Percentiles rank a stretch among this genome's conserved stretches.
These are phyloP conservation scores for Patella ulyssiponensis DNA, from an alignment of 2,888 invertebrate species.

Conservation along the genomic window DNA sequence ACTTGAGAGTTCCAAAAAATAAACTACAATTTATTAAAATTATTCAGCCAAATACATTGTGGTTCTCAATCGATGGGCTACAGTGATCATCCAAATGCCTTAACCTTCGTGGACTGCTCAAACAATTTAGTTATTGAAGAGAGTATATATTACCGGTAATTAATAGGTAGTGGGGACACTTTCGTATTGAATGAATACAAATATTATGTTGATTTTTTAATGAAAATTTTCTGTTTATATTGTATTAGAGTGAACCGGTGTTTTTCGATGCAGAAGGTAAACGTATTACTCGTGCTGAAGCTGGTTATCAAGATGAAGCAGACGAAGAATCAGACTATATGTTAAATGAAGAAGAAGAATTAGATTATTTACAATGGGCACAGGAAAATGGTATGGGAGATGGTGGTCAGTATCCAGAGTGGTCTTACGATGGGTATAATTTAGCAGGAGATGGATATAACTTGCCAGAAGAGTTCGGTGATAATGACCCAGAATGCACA, in stretches of 20 bases:
- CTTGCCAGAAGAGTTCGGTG: background rate
- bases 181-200: too few relatives aligned
- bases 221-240: background rate
- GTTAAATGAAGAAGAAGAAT: constrained; percentile 55
- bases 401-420: background rate
- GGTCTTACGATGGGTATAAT: background rate
- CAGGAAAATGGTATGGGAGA: constrained; percentile 36
- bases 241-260: constrained; percentile 57
- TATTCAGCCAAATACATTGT: too few relatives aligned
- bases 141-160: too few relatives aligned
- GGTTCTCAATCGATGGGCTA: too few relatives aligned
- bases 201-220: too few relatives aligned
- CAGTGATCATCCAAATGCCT: too few relatives aligned
- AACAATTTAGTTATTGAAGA: too few relatives aligned
- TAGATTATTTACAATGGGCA: constrained; percentile 51
- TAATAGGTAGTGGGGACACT: too few relatives aligned
- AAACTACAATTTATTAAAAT: too few relatives aligned
- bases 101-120: too few relatives aligned
- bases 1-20: too few relatives aligned
- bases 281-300: constrained; percentile 57
- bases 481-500: background rate
- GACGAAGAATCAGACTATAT: constrained; percentile 44
- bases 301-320: constrained; percentile 48
- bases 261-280: constrained; percentile 58
- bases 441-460: background rate